phyloP scores from a whole-genome alignment of 2,113 vertebrate genomes.

The Aspidoscelis tigris region DNA sequence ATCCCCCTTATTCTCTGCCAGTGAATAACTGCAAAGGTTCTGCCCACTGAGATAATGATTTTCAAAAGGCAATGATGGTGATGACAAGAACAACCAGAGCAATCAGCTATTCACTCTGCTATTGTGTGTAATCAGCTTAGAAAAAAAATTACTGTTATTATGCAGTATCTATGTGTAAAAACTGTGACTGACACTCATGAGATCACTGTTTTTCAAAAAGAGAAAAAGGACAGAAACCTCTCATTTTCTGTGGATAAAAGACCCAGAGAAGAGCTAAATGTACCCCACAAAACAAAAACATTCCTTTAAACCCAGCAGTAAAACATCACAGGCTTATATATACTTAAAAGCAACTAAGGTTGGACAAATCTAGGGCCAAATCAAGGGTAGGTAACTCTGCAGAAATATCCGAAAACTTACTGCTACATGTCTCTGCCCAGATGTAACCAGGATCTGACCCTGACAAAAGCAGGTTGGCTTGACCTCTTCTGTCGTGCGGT shows the following conservation, averaged over 20 bases:
- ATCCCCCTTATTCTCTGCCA: neutral
- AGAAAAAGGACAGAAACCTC: neutral
- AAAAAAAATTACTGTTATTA: conserved; percentile 28
- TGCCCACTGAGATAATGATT: conserved; percentile 11
- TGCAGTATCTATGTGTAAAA: neutral
- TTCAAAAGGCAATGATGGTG: neutral
- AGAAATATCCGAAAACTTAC: neutral
- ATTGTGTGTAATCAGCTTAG: conserved; percentile 10
- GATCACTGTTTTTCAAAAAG: neutral
- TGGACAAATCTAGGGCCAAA: neutral
- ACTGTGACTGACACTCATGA: neutral
- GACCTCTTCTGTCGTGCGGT: neutral
- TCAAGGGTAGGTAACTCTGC: neutral
- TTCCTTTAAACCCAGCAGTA: neutral
- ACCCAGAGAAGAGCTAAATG: conserved; percentile 7
- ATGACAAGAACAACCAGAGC: neutral
- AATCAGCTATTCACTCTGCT: conserved; percentile 7
- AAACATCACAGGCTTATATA: neutral
- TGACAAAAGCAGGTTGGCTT: neutral
- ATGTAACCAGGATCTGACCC: neutral
- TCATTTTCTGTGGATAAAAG: conserved; percentile 14
- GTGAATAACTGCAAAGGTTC: neutral
- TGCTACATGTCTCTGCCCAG: neutral
- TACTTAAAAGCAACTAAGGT: neutral
- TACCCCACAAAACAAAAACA: neutral